Percentiles rank a stretch among this genome's conserved stretches.
Conservation (phyloP, 2,888 invertebrate genomes). For the Acleris literana region DNA sequence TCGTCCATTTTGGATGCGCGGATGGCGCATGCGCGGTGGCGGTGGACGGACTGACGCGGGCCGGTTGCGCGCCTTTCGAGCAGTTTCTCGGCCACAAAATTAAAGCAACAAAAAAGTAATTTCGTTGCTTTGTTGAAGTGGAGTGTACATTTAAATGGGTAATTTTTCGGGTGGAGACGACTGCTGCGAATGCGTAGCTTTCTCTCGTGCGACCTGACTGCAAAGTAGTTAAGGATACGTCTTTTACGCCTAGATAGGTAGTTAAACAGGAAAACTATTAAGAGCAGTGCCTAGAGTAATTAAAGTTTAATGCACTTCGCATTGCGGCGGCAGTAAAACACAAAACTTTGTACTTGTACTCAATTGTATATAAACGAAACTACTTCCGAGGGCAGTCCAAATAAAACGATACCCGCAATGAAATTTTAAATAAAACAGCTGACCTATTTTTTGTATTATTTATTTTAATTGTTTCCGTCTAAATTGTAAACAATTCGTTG, state of each 20-base stretch:
- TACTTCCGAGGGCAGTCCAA: not conserved
- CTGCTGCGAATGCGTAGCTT: slow-evolving; percentile 15
- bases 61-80: slow-evolving; percentile 37
- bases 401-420: not conserved
- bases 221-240: slow-evolving; percentile 5
- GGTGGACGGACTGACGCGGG: slow-evolving; percentile 50
- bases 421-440: slow-evolving; percentile 46
- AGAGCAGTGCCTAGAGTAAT: slow-evolving; percentile 18
- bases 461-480: slow-evolving; percentile 76
- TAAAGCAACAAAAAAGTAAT: slow-evolving; percentile 44
- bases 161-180: slow-evolving; percentile 27
- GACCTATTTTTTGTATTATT: slow-evolving; percentile 53
- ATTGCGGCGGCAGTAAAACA: slow-evolving; percentile 11
- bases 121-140: slow-evolving; percentile 32
- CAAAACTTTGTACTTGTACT: not conserved
- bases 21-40: slow-evolving; percentile 64
- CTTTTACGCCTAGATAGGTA: slow-evolving; percentile 4
- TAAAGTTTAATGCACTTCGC: slow-evolving; percentile 26
- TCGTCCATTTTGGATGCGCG: slow-evolving; percentile 53
- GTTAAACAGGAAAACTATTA: slow-evolving; percentile 16
- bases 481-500: slow-evolving; percentile 80
- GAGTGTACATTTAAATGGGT: slow-evolving; percentile 22
- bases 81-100: slow-evolving; percentile 46
- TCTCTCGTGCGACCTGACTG: slow-evolving; percentile 21
- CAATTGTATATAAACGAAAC: slow-evolving; percentile 12